Percentiles rank a stretch among this genome's conserved stretches.
These are phyloP conservation scores for Teleiodes luculella DNA, from an alignment of 2,888 invertebrate species.

Conservation along the genomic window DNA sequence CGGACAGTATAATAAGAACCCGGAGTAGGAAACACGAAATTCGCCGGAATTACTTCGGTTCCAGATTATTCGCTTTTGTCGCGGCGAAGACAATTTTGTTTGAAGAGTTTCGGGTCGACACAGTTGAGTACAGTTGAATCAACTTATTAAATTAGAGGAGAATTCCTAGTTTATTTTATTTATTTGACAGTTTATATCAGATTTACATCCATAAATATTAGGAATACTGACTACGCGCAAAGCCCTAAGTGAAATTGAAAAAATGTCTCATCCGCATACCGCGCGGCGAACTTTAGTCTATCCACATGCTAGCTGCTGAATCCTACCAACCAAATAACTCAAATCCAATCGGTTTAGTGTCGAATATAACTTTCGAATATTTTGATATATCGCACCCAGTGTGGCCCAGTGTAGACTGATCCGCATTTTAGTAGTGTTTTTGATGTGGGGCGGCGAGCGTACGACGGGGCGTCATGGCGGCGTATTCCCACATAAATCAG, in stretches of 20 bases:
- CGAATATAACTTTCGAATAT: not conserved
- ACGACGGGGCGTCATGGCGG: not conserved
- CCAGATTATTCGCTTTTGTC: not conserved
- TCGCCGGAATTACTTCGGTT: slow-evolving; percentile 2
- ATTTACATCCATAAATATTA: too few relatives aligned
- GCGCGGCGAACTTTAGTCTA: too few relatives aligned
- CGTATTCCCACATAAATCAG: slow-evolving; percentile 17
- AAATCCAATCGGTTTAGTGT: not conserved
- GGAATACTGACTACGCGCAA: too few relatives aligned
- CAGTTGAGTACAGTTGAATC: not conserved
- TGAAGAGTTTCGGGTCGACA: not conserved
- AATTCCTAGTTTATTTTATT: too few relatives aligned
- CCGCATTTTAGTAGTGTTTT: not conserved
- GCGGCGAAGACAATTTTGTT: not conserved
- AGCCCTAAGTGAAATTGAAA: too few relatives aligned
- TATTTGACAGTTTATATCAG: too few relatives aligned
- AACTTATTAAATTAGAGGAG: not conserved
- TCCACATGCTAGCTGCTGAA: too few relatives aligned
- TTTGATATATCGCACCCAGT: not conserved
- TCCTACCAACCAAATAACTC: too few relatives aligned
- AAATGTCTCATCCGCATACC: too few relatives aligned
- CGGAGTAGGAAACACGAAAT: slow-evolving; percentile 4
- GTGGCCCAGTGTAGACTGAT: not conserved
- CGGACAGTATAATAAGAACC: slow-evolving; percentile 36
- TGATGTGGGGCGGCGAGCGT: not conserved